Base-by-base conservation (phyloP, 1,140 invertebrate genomes). In the Lepidotrigona ventralis region DNA sequence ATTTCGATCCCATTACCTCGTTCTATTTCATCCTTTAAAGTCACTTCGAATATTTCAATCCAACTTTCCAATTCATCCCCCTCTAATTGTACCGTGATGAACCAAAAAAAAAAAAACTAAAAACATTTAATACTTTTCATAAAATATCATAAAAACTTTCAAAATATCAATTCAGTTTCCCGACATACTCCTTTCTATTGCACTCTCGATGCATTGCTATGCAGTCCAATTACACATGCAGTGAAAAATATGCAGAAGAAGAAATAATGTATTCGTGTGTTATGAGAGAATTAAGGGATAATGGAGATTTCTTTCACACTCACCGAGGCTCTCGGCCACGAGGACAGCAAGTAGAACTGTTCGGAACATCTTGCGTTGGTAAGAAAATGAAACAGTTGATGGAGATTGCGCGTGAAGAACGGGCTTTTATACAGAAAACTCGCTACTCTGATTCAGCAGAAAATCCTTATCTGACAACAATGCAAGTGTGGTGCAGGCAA, bases 381-480 rank as follows among this genome's bases (percentile, higher is more conserved):
- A 33, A 33, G 33, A 33, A 33, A 33, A 33, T 33, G 33, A 33
- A 33, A 33, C 33, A 3, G 2, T 33, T 33, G 33, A 53, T 39
- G 58, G 29, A 54, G 53, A 29, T 79, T 46, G 21, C 19, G 79
- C 71, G 39, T 21, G n/a, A 15, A n/a, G 23, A 73, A 29, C 63
- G 14, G 6, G 79, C 86, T 82, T 87, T 88, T 88, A 88, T 88
- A 88, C 51, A 63, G 54, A 29, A 87, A 54, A 66, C 58, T 58
- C 21, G 72, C 58, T 86, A 46, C 63, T 77, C 72, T 63, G 81
- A 83, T 87, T 81, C 63, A 70, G 51, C 66, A 46, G 76, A 79
- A 87, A 83, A 71, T 79, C 66, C 85, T 87, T 87, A 87, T 87
- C 85, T 76, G 21, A 71, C 53, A 75, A 79, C 74, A 66, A 83